Evolutionary conservation across 30 jellyfish, hydroid and myxozoan species (phyloP).

Genomic region (Aurelia aurita): DNA sequence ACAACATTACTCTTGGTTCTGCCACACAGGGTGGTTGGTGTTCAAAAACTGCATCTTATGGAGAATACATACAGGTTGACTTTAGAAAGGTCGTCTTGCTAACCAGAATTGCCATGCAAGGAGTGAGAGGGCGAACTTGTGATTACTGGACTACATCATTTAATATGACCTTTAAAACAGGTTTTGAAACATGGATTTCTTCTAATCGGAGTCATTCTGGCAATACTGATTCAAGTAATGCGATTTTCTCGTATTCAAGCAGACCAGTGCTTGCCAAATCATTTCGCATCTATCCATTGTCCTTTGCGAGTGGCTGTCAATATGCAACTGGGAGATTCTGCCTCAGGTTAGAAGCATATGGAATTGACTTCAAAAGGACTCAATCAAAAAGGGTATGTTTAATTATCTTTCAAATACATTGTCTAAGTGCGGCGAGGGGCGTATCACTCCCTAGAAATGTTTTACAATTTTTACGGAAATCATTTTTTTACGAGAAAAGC

Average conservation of each 20-base stretch:
- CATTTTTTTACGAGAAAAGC: too few species aligned
- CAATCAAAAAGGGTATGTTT: neutral
- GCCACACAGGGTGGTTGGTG: conserved; percentile 82
- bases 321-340: conserved; percentile 15
- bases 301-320: conserved; percentile 16
- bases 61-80: conserved; percentile 56
- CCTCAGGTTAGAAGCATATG: conserved; percentile 13
- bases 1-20: conserved; percentile 13
- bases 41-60: conserved; percentile 13
- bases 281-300: conserved; percentile 65
- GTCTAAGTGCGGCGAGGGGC: too few species aligned
- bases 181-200: conserved; percentile 26
- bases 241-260: neutral
- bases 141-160: conserved; percentile 49
- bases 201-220: neutral
- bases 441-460: too few species aligned
- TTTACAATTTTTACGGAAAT: too few species aligned
- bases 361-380: neutral
- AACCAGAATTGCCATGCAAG: conserved; percentile 51
- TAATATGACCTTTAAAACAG: conserved; percentile 7
- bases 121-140: conserved; percentile 57
- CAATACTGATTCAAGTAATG: conserved; percentile 11
- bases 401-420: neutral
- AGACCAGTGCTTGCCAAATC: conserved; percentile 24
- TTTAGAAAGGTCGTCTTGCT: conserved; percentile 30